phyloP scores from a whole-genome alignment of 1,140 invertebrate species.

The Phymastichus coffea region DNA sequence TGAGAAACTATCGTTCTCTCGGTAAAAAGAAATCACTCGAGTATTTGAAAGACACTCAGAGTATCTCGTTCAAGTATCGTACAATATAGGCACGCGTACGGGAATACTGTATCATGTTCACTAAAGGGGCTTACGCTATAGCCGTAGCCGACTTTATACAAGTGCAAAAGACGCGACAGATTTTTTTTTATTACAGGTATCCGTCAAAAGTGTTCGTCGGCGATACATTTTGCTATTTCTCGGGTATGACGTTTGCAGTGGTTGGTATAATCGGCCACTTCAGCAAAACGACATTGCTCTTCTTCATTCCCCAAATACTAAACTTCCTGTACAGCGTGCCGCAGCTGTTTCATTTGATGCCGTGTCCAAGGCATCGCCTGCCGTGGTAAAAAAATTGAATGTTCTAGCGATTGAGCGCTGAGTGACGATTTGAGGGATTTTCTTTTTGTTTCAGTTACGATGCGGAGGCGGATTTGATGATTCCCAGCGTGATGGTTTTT shows the following conservation, averaged over 20 bases:
- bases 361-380: conserved; percentile 94
- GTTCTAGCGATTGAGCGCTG: conserved; percentile 6
- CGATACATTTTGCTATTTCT: conserved; percentile 99
- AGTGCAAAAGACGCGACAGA: too few relatives aligned
- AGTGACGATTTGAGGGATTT: conserved; percentile 7
- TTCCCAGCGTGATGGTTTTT: conserved; percentile 77
- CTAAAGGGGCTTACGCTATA: too few relatives aligned
- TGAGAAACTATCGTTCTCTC: too few relatives aligned
- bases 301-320: conserved; percentile 94
- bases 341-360: conserved; percentile 93
- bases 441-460: conserved; percentile 64
- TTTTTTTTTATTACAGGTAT: conserved; percentile 83
- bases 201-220: conserved; percentile 97
- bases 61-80: too few relatives aligned
- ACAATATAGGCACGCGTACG: too few relatives aligned
- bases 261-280: conserved; percentile 98
- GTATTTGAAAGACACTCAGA: too few relatives aligned
- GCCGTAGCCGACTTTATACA: too few relatives aligned
- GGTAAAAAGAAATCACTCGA: too few relatives aligned
- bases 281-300: conserved; percentile 95
- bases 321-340: conserved; percentile 97
- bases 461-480: conserved; percentile 70
- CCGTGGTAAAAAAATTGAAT: conserved; percentile 69
- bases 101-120: too few relatives aligned
- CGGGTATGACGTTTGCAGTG: conserved; percentile 99